Evolutionary conservation across 2,888 invertebrate genomes (phyloP), one percentile per base, ranked within the genome.

Genomic region (Caenorhabditis zanzibari): DNA sequence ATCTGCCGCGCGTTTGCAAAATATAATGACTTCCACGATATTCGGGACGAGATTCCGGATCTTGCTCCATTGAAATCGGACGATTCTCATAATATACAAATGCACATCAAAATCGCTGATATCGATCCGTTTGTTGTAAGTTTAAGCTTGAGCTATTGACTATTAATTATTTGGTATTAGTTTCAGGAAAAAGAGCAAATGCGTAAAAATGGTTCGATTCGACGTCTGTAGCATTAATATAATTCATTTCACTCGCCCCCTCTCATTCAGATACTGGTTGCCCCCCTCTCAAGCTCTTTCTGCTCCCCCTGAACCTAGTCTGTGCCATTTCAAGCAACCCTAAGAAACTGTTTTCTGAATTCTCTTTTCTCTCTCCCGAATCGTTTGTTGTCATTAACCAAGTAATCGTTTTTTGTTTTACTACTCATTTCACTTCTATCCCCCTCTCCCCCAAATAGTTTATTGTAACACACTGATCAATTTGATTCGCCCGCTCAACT

Each of bases 61-160:
- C 14, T 63, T 24, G 12, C 68, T n/a, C 81, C 76, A 3, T 44
- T 82, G 10, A 63, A 54, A 35, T 32, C 85, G 0, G 85, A 84
- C 7, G 84, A 82, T n/a, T 54, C 77, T 24, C 88, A 88, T 69
- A 80, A 84, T 24, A 85, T 86, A 16, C 88, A 88, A 59, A 63
- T 76, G 0, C 83, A 85, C 22, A 9, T 71, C 41, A 26, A 74
- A 7, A 19, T n/a, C 3, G 26, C 19, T 5, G 49, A 58, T 2
- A 49, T 79, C 12, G 71, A 81, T n/a, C 47, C 32, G 19, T 54
- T 68, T 14, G 79, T 82, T 41, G 86, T 86, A 28, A 79, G 84
- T 66, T 28, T 22, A 58, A 2, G 38, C 38, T 12, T 6, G 38
- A 12, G 32, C 19, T 7, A 10, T 24, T 22, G 10, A 4, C 19